Base-by-base conservation (phyloP, 1,140 invertebrate species). In the Aplysia californica region DNA sequence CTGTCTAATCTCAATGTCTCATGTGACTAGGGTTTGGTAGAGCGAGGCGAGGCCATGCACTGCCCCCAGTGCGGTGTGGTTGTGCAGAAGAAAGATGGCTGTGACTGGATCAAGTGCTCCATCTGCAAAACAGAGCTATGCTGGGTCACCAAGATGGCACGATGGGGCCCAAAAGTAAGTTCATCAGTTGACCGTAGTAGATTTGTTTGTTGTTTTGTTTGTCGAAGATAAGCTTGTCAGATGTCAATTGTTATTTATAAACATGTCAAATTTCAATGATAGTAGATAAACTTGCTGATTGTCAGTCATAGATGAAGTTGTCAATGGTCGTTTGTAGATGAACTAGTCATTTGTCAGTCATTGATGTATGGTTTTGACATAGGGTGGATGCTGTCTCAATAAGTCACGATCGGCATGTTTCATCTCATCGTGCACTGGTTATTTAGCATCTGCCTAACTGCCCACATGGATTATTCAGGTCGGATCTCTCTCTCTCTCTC, bases 41-140 rank as follows among this genome's bases (percentile, higher is more conserved):
- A n/a, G n/a, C n/a, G n/a, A 61, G 96, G 96, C 0, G 95, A 97
- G 90, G 96, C 96, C 1, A 92, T 98, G 87, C 91, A 92, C 23
- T 97, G 96, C 91, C 95, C 96, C 1, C 93, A 94, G 67, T 97
- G 96, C 88, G 93, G 96, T 26, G 93, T 98, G 20, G 84, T 88
- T 39, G 90, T 97, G 0, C 95, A 95, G 91, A 97, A 98, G 87
- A 97, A 97, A 91, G 96, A 95, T 93, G 96, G 97, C 31, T 98
- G 97, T 91, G 96, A 98, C 89, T 97, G 96, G 96, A 90, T 98
- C 36, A 92, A 94, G 64, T 98, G 97, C 89, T 95, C 95, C 0
- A 95, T 96, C 89, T 98, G 97, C 88, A 95, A 96, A 89, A 96
- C 95, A 21, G 96, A 98, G 90, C 97, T 98, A 56, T 98, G 97